These are phyloP conservation scores for Arctopsyche grandis DNA, from an alignment of 1,140 invertebrate genomes.

Conservation along the genomic window DNA sequence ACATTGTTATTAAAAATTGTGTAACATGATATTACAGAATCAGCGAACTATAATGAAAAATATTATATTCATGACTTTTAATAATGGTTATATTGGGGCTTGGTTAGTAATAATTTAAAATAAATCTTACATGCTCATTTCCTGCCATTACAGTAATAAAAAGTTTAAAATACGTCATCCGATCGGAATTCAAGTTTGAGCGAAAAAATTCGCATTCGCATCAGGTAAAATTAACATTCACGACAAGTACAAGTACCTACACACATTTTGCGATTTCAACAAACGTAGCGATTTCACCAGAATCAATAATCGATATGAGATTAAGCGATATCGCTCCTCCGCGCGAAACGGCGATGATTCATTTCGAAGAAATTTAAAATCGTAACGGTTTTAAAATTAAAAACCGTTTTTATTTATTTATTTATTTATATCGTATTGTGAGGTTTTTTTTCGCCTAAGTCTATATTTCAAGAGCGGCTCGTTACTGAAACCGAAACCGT, in stretches of 20 bases:
- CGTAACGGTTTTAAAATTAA: not conserved
- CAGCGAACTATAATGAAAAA: no score
- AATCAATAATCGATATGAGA: constrained; percentile 25
- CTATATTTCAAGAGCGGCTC: not conserved
- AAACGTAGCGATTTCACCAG: constrained; percentile 14
- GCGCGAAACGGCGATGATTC: not conserved
- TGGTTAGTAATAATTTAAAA: no score
- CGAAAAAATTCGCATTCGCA: not conserved
- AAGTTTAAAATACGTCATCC: no score
- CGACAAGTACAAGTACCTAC: not conserved
- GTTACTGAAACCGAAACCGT: not conserved
- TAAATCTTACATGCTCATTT: no score
- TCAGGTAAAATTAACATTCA: not conserved
- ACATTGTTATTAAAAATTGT: no score
- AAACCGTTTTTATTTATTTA: not conserved
- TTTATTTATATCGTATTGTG: constrained; percentile 3
- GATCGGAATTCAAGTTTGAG: no score
- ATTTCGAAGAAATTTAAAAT: not conserved
- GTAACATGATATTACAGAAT: no score
- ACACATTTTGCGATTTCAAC: not conserved
- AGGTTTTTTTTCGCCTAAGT: not conserved
- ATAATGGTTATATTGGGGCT: no score
- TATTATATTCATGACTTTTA: no score
- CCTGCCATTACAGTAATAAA: no score
- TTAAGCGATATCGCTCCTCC: not conserved